Conservation (phyloP, 2,113 vertebrate species). For the Gasterosteus aculeatus region DNA sequence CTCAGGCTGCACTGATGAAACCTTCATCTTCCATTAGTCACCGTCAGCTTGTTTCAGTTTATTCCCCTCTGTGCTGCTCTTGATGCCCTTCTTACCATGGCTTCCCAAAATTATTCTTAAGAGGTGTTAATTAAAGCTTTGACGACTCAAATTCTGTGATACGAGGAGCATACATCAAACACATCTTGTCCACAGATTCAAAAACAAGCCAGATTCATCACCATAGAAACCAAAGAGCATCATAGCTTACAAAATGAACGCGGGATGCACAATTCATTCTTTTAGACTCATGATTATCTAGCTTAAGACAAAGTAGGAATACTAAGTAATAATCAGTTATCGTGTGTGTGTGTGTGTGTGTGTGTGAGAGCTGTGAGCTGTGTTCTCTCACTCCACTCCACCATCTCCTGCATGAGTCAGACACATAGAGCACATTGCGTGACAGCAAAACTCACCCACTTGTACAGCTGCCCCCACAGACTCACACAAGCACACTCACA, state of each 20-base stretch:
- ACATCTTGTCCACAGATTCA: constrained; percentile 1
- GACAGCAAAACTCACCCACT: constrained; percentile 78
- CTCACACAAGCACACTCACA: constrained; percentile 15
- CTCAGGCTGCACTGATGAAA: constrained; percentile 20
- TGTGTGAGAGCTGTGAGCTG: constrained; percentile 41
- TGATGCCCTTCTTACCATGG: constrained; percentile 22
- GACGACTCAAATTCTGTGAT: constrained; percentile 31
- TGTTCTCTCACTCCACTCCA: constrained; percentile 64
- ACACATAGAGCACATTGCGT: constrained; percentile 68
- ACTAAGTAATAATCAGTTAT: constrained; percentile 43
- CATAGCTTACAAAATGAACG: constrained; percentile 34
- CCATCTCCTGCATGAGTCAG: constrained; percentile 70
- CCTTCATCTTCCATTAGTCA: constrained; percentile 41
- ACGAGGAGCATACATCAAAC: constrained; percentile 20
- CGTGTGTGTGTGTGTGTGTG: constrained; percentile 17
- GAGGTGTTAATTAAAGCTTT: constrained; percentile 54
- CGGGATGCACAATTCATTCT: constrained; percentile 28
- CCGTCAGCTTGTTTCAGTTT: constrained; percentile 19
- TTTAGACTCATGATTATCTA: constrained; percentile 22
- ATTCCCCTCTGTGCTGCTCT: constrained; percentile 30
- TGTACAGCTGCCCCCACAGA: constrained; percentile 70
- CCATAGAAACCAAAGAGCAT: constrained; percentile 44
- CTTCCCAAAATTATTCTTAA: constrained; percentile 36
- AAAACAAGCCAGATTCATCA: constrained; percentile 21
- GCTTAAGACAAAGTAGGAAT: constrained; percentile 29